Evolutionary conservation across 2,113 vertebrate genomes (phyloP).

Genomic region (Chiloscyllium plagiosum): DNA sequence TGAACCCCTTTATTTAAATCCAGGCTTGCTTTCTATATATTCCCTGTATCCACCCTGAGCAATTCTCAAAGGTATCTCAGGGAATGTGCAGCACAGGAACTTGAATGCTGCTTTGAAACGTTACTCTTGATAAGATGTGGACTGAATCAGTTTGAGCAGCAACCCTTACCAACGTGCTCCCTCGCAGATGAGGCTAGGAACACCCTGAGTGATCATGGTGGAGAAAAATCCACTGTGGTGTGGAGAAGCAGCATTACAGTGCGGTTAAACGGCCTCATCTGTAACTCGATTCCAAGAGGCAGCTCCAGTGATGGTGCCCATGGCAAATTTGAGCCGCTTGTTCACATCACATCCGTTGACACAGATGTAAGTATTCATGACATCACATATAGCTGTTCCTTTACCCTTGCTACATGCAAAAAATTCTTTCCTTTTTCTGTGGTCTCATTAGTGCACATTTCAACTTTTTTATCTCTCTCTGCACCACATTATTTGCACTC

Average conservation of each 20-base stretch:
- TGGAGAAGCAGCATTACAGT: not conserved
- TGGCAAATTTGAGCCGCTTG: not conserved
- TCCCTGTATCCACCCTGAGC: not conserved
- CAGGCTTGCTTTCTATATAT: not conserved
- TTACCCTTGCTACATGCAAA: not conserved
- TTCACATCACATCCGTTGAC: not conserved
- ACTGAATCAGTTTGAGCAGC: not conserved
- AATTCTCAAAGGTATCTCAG: not conserved
- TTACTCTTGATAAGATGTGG: not conserved
- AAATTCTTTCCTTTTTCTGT: not conserved
- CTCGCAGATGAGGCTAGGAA: not conserved
- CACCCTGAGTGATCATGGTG: too few relatives aligned
- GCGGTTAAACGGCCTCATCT: not conserved
- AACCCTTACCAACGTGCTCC: not conserved
- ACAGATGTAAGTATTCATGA: not conserved
- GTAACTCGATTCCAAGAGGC: not conserved
- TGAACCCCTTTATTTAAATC: conserved; percentile 24
- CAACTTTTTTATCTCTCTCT: not conserved
- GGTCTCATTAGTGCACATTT: not conserved
- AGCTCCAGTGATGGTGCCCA: not conserved
- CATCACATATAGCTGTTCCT: not conserved
- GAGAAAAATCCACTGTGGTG: not conserved
- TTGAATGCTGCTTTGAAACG: not conserved
- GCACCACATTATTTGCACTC: not conserved
- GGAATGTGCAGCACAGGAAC: not conserved